Conservation (phyloP, 2,797 vertebrate species). For the Gallirallus australis region DNA sequence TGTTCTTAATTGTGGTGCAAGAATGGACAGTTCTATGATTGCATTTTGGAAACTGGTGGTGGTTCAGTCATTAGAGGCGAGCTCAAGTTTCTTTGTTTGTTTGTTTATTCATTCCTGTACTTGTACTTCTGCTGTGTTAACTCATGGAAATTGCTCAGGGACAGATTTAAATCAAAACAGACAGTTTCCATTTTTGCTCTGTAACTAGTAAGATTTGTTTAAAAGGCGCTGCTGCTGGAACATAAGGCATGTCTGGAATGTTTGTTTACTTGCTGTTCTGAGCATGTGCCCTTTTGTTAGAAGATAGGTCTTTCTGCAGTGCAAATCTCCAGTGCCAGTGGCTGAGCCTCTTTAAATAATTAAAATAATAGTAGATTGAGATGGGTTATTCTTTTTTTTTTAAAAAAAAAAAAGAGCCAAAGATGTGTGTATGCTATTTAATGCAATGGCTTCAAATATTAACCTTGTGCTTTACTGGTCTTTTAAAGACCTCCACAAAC, state of each 20-base stretch:
- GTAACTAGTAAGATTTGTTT: constrained; percentile 78
- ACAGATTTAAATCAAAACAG: constrained; percentile 82
- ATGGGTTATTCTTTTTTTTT: background rate
- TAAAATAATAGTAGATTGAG: background rate
- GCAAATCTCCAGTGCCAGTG: background rate
- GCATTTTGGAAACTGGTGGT: constrained; percentile 57
- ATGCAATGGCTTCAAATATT: constrained; percentile 27
- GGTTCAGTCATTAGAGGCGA: constrained; percentile 53
- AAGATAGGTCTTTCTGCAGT: background rate
- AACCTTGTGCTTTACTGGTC: background rate
- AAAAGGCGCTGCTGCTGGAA: constrained; percentile 72
- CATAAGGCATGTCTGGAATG: constrained; percentile 66
- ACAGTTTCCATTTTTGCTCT: constrained; percentile 80
- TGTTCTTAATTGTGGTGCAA: constrained; percentile 58
- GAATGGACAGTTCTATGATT: constrained; percentile 18
- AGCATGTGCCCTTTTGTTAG: constrained; percentile 52
- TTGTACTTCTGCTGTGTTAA: constrained; percentile 75
- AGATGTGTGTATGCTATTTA: background rate
- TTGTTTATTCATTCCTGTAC: constrained; percentile 74
- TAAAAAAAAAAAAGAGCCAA: background rate
- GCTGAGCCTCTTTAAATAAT: constrained; percentile 39
- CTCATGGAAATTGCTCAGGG: constrained; percentile 80
- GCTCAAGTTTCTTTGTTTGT: constrained; percentile 63
- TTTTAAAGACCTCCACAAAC: constrained; percentile 39
- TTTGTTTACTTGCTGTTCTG: constrained; percentile 69